Evolutionary conservation across 2,888 invertebrate genomes (phyloP).

Genomic region (Caenorhabditis zanzibari): DNA sequence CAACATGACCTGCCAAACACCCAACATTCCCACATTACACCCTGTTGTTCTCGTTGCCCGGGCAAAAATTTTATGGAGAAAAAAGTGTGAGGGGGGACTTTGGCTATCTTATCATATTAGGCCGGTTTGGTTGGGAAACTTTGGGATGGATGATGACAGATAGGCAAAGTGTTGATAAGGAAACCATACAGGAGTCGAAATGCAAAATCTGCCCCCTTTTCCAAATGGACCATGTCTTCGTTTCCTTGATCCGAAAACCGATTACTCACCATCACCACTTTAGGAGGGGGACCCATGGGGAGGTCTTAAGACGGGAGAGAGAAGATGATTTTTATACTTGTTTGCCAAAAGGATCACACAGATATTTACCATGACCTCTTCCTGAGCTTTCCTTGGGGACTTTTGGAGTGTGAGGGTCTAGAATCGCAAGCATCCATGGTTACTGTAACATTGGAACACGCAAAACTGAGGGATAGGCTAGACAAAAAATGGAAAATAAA

Average conservation of each 20-base stretch:
- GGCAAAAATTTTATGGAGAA: neutral
- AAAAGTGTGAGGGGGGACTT: neutral
- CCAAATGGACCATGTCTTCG: neutral
- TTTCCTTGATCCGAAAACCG: slow-evolving; percentile 10
- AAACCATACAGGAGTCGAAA: neutral
- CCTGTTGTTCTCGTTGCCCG: slow-evolving; percentile 20
- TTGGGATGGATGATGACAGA: neutral
- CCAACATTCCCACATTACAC: neutral
- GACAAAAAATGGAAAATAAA: slow-evolving; percentile 30
- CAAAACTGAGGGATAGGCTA: neutral
- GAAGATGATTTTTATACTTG: slow-evolving; percentile 23
- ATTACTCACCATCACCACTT: slow-evolving; percentile 35
- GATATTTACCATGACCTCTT: slow-evolving; percentile 46
- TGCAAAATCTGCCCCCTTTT: neutral
- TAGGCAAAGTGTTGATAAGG: slow-evolving; percentile 4
- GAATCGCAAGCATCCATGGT: no score
- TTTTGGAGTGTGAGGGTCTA: no score
- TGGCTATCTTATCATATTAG: slow-evolving; percentile 20
- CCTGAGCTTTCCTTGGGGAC: neutral
- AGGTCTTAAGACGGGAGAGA: slow-evolving; percentile 8
- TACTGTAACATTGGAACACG: slow-evolving; percentile 2
- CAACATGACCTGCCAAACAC: no score
- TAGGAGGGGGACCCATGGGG: neutral
- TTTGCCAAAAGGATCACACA: slow-evolving; percentile 51
- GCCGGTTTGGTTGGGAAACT: neutral